phyloP scores from a whole-genome alignment of 2,113 vertebrate genomes.

The Motacilla alba region DNA sequence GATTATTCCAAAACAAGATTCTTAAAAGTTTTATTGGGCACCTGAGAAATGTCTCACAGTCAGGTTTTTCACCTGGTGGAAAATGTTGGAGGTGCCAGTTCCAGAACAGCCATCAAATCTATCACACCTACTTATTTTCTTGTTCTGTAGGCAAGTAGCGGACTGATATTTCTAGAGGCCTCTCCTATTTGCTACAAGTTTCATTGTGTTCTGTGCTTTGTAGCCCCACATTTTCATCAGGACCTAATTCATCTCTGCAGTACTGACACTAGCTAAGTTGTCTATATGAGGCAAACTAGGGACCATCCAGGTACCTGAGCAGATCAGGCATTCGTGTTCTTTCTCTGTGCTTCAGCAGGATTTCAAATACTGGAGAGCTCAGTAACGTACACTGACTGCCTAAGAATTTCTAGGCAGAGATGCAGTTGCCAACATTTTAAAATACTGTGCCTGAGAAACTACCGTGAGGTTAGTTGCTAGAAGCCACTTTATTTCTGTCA shows the following conservation, averaged over 20 bases:
- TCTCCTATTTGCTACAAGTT: not conserved
- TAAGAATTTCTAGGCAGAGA: not conserved
- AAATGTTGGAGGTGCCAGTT: conserved; percentile 42
- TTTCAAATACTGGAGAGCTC: not conserved
- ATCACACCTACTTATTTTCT: conserved; percentile 50
- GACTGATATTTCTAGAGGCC: not conserved
- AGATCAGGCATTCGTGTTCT: fast-evolving
- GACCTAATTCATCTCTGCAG: not conserved
- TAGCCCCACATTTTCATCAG: not conserved
- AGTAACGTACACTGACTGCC: not conserved
- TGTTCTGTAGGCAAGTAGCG: not conserved
- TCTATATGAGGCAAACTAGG: not conserved
- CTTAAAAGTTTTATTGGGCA: conserved; percentile 47
- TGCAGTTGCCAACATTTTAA: not conserved
- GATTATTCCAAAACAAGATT: conserved; percentile 52
- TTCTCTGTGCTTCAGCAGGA: not conserved
- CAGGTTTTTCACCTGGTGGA: conserved; percentile 60
- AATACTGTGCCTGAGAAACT: not conserved
- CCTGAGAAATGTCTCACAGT: conserved; percentile 46
- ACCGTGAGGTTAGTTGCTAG: not conserved
- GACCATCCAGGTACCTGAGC: not conserved
- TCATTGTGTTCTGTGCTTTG: not conserved
- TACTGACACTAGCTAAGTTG: not conserved
- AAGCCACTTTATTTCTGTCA: not conserved
- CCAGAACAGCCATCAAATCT: conserved; percentile 25